Evolutionary conservation across 2,113 vertebrate species (phyloP), one percentile per base, ranked within the genome.

Genomic region (Plecotus auritus): DNA sequence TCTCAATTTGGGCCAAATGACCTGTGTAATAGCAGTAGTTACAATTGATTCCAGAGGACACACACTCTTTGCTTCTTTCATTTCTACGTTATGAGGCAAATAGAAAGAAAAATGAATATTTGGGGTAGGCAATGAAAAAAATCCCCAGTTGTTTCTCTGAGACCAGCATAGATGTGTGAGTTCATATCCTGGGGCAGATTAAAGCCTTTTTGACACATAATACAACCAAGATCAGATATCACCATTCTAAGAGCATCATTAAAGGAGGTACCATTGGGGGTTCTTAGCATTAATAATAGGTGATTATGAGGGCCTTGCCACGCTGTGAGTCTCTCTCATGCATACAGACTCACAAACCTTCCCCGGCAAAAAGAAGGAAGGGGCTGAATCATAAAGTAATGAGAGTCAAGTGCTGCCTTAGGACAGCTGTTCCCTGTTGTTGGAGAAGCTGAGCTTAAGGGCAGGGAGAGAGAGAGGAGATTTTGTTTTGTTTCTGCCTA

Each of bases 11-110:
- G 95, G 90, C 96, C 97, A 98, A 98, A 98, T 98, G 98, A 98
- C 96, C 98, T 98, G 98, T 98, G 98, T 98, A 98, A 98, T 98
- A 98, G 98, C 97, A 97, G 96, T 98, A 98, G 98, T 98, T 98
- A 97, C 97, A 98, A 97, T 96, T 98, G 98, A 97, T 90, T 97
- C 96, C 97, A 97, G 98, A 97, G 98, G 98, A 97, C 97, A 96
- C 98, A 97, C 96, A 93, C 88, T 97, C 97, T 98, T 97, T 96
- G 96, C 94, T 96, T 92, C 90, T 95, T 96, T 88, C 83, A 97
- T 96, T 95, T 97, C 88, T 95, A 90, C 2, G 37, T 96, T 92
- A 97, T 97, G 94, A 96, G 69, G 95, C 95, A 97, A 95, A 96
- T 80, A 96, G 93, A 96, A 97, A 94, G 93, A 95, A 95, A 95